A percentile compares a stretch with the other conserved stretches of the same genome.
These are phyloP conservation scores for Campoletis raptor DNA, from an alignment of 2,888 invertebrate genomes.

Conservation along the genomic window DNA sequence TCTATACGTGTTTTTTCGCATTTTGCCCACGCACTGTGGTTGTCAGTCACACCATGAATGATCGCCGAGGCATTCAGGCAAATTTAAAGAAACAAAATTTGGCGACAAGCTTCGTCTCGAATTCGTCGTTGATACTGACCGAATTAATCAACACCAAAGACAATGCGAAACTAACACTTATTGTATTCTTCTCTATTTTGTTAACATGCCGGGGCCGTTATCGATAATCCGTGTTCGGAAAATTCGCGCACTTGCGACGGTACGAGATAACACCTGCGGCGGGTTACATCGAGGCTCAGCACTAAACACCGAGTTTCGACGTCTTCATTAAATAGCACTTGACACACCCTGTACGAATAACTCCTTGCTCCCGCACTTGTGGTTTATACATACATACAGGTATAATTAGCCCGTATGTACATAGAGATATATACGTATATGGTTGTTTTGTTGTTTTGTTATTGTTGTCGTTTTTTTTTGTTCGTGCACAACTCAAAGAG, in stretches of 20 bases:
- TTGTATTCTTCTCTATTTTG: not conserved
- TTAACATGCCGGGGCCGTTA: not conserved
- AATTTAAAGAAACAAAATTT: not conserved
- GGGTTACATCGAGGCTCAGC: conserved; percentile 17
- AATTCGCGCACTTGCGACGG: conserved; percentile 60
- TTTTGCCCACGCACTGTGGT: conserved; percentile 57
- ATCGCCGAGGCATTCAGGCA: conserved; percentile 35
- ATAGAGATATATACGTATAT: not conserved
- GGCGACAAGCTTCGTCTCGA: not conserved
- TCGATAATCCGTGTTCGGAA: conserved; percentile 45
- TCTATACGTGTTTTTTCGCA: conserved; percentile 70
- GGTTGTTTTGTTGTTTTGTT: conserved; percentile 4
- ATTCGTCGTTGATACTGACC: not conserved
- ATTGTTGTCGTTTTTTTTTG: not conserved
- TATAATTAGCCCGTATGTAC: conserved; percentile 11
- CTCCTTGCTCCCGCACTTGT: conserved; percentile 55
- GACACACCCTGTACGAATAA: conserved; percentile 46
- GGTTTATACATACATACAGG: conserved; percentile 15
- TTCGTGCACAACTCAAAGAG: conserved; percentile 1
- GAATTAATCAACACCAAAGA: not conserved
- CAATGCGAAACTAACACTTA: not conserved
- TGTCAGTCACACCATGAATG: conserved; percentile 43
- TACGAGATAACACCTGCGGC: conserved; percentile 45
- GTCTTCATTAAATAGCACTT: conserved; percentile 41
- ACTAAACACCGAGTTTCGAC: conserved; percentile 25